Evolutionary conservation across 37 sponge, comb jelly and placozoan species (phyloP).

Genomic region (Cladorhizidae sp.): DNA sequence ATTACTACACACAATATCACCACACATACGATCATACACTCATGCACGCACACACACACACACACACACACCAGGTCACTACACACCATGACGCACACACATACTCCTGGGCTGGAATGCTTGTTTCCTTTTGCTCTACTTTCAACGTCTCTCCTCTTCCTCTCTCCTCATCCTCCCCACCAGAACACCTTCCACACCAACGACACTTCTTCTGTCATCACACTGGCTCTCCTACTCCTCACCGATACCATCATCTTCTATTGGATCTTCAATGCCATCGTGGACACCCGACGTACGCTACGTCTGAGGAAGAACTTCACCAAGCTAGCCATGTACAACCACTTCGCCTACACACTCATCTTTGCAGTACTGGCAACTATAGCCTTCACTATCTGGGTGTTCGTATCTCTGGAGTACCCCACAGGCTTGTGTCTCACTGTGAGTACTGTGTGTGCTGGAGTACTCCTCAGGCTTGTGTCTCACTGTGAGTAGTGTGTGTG

Average conservation of each 20-base stretch:
- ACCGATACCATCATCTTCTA: conserved; percentile 53
- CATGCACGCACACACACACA: too few species aligned
- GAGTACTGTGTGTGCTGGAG: too few species aligned
- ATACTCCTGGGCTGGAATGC: too few species aligned
- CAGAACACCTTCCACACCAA: conserved; percentile 34
- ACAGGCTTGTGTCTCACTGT: conserved; percentile 21
- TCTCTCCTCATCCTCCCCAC: too few species aligned
- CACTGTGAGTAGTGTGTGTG: too few species aligned
- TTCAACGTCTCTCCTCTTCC: background rate
- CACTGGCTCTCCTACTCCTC: conserved; percentile 32
- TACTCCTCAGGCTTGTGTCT: too few species aligned
- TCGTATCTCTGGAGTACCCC: conserved; percentile 36
- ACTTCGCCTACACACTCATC: conserved; percentile 68
- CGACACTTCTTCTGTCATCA: conserved; percentile 7
- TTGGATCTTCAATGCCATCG: conserved; percentile 73
- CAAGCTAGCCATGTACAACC: conserved; percentile 86
- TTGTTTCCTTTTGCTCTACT: background rate
- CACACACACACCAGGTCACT: too few species aligned
- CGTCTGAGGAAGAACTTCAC: conserved; percentile 70
- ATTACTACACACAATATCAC: too few species aligned
- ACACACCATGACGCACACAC: too few species aligned
- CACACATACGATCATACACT: too few species aligned
- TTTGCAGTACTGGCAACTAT: conserved; percentile 60
- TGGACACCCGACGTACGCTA: conserved; percentile 65
- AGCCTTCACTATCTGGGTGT: conserved; percentile 42